Base-by-base conservation (phyloP, 2,797 vertebrate species). In the Parambassis ranga region DNA sequence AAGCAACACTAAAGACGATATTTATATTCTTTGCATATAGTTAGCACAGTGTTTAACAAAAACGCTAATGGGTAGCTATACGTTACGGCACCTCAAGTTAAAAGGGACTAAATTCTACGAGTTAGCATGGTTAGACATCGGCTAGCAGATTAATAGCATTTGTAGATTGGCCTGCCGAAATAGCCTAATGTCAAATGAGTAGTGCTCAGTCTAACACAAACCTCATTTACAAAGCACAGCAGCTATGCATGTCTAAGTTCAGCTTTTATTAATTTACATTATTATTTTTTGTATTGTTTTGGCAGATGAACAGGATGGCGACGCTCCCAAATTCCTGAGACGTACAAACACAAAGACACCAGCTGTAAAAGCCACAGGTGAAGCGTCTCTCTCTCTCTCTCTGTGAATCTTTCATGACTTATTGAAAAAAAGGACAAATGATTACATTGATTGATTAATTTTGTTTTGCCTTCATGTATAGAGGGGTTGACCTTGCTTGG, bases 401-500 rank as follows among this genome's bases (percentile, higher is more conserved):
- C n/a, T n/a, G n/a, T n/a, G n/a, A n/a, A n/a, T n/a, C n/a, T n/a
- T n/a, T n/a, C n/a, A n/a, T n/a, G n/a, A n/a, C n/a, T n/a, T n/a
- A n/a, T n/a, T n/a, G n/a, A n/a, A n/a, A n/a, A n/a, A n/a, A n/a
- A n/a, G n/a, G n/a, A n/a, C n/a, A 7, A 2, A 0, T 2, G 0
- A 1, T 14, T 8, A 0, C 2, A 5, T 36, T 27, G 1, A n/a
- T 19, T 60, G 2, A 64, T 10, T 10, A 2, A 13, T 2, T 2
- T 22, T 37, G 10, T 24, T 51, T 15, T 57, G 2, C 46, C 7
- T 65, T 30, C 24, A 14, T 7, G 3, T 65, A 2, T 35, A 99
- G 96, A 97, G 75, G 98, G 98, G 0, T 83, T 99, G 56, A 96
- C 96, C 28, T 90, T 99, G 43, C 95, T 99, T 1, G 98, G 98